Evolutionary conservation across 1,140 invertebrate genomes (phyloP).

Genomic region (Caenorhabditis inopinata): DNA sequence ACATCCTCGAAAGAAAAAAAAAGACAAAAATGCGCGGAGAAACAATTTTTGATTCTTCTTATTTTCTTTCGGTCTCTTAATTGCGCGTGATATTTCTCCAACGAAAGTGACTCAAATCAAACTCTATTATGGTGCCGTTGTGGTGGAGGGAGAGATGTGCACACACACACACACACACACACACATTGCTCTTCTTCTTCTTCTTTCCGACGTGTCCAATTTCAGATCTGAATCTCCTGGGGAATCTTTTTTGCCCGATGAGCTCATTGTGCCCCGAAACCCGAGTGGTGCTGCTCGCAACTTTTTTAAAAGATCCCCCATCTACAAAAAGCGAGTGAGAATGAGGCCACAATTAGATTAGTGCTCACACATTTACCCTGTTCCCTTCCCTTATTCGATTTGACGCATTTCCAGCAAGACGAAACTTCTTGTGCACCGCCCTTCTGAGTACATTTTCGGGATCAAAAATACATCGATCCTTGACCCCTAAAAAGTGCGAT

Average conservation of each 20-base stretch:
- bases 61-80: not conserved
- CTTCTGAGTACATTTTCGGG: too few relatives aligned
- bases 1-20: too few relatives aligned
- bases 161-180: not conserved
- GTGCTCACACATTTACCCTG: too few relatives aligned
- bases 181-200: not conserved
- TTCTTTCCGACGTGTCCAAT: constrained; percentile 4
- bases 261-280: not conserved
- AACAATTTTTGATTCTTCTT: not conserved
- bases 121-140: constrained; percentile 22
- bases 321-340: too few relatives aligned
- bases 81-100: not conserved
- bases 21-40: not conserved
- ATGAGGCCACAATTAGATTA: too few relatives aligned
- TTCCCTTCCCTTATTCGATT: too few relatives aligned
- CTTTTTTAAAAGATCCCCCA: too few relatives aligned
- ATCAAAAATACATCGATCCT: too few relatives aligned
- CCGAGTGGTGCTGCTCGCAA: too few relatives aligned
- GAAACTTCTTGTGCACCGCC: too few relatives aligned
- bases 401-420: too few relatives aligned
- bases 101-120: constrained; percentile 16
- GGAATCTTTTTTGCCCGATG: not conserved
- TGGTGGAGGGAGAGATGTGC: not conserved
- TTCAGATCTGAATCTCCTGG: not conserved
- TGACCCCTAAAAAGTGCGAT: too few relatives aligned